Evolutionary conservation across 2,113 vertebrate species (phyloP), one percentile per base, ranked within the genome.

Genomic region (Gnathonemus echidnorhynchus): DNA sequence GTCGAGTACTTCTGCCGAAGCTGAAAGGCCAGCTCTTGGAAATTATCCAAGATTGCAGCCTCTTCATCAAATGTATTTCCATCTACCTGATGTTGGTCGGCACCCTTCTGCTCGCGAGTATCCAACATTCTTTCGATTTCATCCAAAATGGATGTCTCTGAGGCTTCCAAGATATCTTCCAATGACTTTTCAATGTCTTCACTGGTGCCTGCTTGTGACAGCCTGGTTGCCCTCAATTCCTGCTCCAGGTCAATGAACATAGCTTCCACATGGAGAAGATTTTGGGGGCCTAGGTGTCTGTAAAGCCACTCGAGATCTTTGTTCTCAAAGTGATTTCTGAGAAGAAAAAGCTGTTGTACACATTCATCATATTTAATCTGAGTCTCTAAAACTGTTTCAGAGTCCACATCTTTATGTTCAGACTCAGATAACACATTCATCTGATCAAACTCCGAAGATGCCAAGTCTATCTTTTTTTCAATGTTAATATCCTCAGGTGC

Each of bases 1-100:
- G 94, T 90, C 0, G 96, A 96, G 53, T 97, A 96, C 92, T 94
- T 97, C 91, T 97, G 96, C 90, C 97, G 95, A 35, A 99, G 95
- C 35, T 94, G 97, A 93, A 97, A 99, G 35, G 97, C 95, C 31
- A 99, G 93, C 92, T 99, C 97, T 93, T 99, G 98, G 92, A 99
- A 95, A 31, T 98, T 96, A 88, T 98, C 97, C 49, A 99, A 92
- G 83, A 98, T 92, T 0, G 95, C 93, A 0, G 96, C 94, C 93
- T 98, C 98, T 85, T 97, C 96, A 52, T 98, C 97, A 53, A 95
- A 92, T 70, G 94, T 53, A 49, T 92, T 93, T 0, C 88, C 91
- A n/a, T 96, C 96, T 86, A 88, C 91, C 3, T 94, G 86, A 2
- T 92, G 93, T 9, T 92, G 90, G 1, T 95, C 92, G 77, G 92